Base-by-base conservation (phyloP, 2,888 invertebrate species). In the Agrilus mali region DNA sequence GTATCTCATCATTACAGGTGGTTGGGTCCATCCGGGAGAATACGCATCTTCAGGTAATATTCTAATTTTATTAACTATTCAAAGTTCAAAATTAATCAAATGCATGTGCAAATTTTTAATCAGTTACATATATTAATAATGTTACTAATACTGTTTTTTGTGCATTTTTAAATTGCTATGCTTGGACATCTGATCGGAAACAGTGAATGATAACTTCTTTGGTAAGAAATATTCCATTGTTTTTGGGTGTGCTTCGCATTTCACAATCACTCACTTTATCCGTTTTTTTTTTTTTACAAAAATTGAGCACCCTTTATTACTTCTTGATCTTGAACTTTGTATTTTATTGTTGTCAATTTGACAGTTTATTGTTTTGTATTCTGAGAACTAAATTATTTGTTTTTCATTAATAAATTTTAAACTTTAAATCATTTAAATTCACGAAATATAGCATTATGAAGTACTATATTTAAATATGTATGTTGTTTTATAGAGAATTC, bases 151-250 rank as follows among this genome's bases (percentile, higher is more conserved):
- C 48, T 50, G 53, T 54, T 52, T 50, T 46, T 50, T 49, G 52
- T 48, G 50, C 50, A 50, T 50, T 49, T 53, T 49, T 53, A 48
- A 51, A 49, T 50, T 45, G 47, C 49, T 51, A 60, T 63, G 62
- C 64, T 54, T 55, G 57, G 57, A 55, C 54, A 54, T 51, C 47
- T 49, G 40, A 49, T 44, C 33, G 17, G 33, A 46, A 47, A 40
- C 84, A 97, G 97, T 95, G 77, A 97, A 95, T 77, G 97, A 97
- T 82, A 96, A 96, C 75, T 97, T 96, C 74, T 97, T 96, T 69
- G 97, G 97, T 97, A 86, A 95, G 95, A 52, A 49, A 20, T 27
- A 10, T 38, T 16, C 17, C 27, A 38, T 17, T 43, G 15, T 38
- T 38, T n/a, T 14, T 42, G 13, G 33, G 35, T 41, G 13, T 38